These are phyloP conservation scores for Muntiacus muntjak DNA, from an alignment of 2,113 vertebrate genomes.

Conservation along the genomic window DNA sequence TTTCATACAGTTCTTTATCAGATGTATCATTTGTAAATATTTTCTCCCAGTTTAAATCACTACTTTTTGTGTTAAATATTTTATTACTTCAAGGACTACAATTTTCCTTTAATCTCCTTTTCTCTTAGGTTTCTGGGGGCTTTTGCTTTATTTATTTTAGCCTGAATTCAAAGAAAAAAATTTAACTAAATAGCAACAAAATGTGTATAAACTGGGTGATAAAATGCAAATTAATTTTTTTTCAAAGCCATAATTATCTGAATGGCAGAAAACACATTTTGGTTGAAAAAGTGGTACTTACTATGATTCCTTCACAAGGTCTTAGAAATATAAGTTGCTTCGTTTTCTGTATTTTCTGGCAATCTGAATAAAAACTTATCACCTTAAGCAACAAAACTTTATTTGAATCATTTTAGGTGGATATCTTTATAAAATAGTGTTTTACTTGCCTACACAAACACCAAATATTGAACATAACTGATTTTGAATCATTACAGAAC, in stretches of 20 bases:
- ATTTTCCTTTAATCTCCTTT: background rate
- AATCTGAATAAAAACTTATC: background rate
- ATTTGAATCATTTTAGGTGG: background rate
- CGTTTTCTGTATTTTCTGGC: background rate
- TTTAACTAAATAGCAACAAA: background rate
- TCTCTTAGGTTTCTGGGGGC: background rate
- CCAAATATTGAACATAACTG: background rate
- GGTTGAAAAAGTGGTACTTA: background rate
- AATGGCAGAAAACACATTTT: background rate
- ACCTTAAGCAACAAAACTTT: background rate
- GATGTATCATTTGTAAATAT: background rate
- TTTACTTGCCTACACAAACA: background rate
- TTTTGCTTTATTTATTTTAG: background rate
- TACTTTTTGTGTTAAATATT: background rate
- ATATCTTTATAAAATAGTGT: background rate
- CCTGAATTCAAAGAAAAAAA: background rate
- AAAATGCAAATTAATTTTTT: background rate
- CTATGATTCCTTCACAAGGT: background rate
- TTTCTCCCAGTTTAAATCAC: background rate
- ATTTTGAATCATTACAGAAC: background rate
- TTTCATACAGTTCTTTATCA: background rate
- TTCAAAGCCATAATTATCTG: background rate
- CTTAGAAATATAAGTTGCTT: background rate
- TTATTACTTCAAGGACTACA: background rate
- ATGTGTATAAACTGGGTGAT: background rate